These are phyloP conservation scores for Verasper variegatus DNA, from an alignment of 2,113 vertebrate genomes.

Conservation along the genomic window DNA sequence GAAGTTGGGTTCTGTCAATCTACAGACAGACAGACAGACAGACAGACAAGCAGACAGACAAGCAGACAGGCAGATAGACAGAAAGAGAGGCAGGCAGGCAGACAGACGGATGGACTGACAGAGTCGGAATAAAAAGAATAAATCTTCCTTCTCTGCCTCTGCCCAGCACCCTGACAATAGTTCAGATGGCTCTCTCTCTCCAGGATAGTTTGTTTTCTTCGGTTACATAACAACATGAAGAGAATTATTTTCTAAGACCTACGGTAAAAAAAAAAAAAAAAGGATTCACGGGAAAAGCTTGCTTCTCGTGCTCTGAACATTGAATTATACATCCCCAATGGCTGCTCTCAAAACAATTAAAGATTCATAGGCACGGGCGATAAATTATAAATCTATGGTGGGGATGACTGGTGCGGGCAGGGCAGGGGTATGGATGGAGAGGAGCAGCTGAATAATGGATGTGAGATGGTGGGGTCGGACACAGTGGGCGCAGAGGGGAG, in stretches of 20 bases:
- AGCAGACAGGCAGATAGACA: too few species aligned
- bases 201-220: not conserved
- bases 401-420: conserved; percentile 63
- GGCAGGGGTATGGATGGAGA: conserved; percentile 55
- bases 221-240: conserved; percentile 36
- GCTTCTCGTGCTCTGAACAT: conserved; percentile 28
- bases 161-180: not conserved
- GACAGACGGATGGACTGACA: too few species aligned
- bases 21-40: not conserved
- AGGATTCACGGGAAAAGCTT: not conserved
- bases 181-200: conserved; percentile 4
- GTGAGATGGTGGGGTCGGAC: conserved; percentile 37
- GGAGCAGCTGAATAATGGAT: conserved; percentile 71
- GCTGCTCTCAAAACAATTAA: conserved; percentile 64
- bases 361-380: conserved; percentile 60
- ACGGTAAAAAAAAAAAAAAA: not conserved
- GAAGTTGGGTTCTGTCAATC: too few species aligned
- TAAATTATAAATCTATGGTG: conserved; percentile 75
- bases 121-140: conserved; percentile 1
- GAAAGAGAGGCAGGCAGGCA: too few species aligned
- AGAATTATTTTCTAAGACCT: conserved; percentile 4
- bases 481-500: conserved; percentile 22
- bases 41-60: not conserved
- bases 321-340: conserved; percentile 57
- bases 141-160: conserved; percentile 19